These are phyloP conservation scores for Syngnathus typhle DNA, from an alignment of 2,113 vertebrate species.

Conservation along the genomic window DNA sequence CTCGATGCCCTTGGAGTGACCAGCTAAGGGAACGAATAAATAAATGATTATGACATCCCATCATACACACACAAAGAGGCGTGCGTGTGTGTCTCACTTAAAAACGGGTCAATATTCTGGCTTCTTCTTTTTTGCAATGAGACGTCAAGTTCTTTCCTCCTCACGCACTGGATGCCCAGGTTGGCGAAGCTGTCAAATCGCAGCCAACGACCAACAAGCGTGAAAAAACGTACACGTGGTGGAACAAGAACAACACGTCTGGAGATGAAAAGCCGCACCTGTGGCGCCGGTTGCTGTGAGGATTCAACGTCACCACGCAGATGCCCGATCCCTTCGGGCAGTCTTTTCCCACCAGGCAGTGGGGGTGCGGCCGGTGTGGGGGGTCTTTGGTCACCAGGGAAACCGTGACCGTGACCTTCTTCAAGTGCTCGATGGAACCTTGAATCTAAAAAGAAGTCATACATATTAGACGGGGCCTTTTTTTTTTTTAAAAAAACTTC, in stretches of 20 bases:
- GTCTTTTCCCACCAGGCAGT: constrained; percentile 92
- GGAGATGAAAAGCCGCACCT: constrained; percentile 63
- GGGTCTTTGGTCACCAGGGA: constrained; percentile 89
- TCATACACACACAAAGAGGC: neutral
- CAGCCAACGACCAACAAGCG: neutral
- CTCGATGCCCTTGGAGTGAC: constrained; percentile 85
- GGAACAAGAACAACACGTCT: neutral
- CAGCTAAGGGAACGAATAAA: constrained; percentile 64
- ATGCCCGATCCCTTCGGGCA: constrained; percentile 73
- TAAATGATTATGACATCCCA: neutral
- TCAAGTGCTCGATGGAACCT: constrained; percentile 65
- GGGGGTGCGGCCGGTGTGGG: constrained; percentile 87
- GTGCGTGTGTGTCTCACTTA: constrained; percentile 66
- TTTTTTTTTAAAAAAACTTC: constrained; percentile 7
- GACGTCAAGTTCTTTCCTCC: constrained; percentile 83
- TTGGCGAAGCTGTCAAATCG: constrained; percentile 78
- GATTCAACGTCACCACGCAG: constrained; percentile 77
- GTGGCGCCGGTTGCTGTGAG: constrained; percentile 73
- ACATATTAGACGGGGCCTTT: too few relatives aligned
- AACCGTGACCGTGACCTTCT: constrained; percentile 76
- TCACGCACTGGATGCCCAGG: constrained; percentile 89
- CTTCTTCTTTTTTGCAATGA: constrained; percentile 81
- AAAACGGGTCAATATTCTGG: constrained; percentile 85
- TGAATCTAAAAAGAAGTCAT: constrained; percentile 58
- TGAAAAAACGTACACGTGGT: neutral